A percentile compares a stretch with the other conserved stretches of the same genome.
Evolutionary conservation across 1,140 invertebrate genomes (phyloP).

Genomic region (Reticulitermes speratus): DNA sequence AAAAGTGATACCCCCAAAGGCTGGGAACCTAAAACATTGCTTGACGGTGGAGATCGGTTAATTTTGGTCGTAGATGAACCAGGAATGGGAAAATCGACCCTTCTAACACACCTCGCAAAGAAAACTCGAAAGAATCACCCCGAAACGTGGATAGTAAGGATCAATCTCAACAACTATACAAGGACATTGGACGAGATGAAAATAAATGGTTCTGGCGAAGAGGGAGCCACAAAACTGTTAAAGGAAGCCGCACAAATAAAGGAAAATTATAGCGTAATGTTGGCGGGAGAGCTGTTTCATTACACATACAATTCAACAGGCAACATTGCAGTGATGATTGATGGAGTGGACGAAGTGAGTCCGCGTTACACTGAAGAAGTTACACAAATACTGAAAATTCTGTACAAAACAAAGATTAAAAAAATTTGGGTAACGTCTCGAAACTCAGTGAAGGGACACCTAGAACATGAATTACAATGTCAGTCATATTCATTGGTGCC

Average conservation of each 20-base stretch:
- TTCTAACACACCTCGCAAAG: constrained; percentile 15
- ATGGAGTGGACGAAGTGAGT: constrained; percentile 36
- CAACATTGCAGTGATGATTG: constrained; percentile 26
- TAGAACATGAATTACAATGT: constrained; percentile 20
- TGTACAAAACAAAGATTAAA: constrained; percentile 25
- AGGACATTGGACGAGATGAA: constrained; percentile 7
- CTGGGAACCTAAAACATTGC: neutral
- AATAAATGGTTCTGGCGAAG: too few species aligned
- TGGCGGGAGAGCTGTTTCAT: constrained; percentile 16
- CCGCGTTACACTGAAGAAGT: too few species aligned
- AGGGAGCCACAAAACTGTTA: constrained; percentile 2
- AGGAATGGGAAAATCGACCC: constrained; percentile 32
- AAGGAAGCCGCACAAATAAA: neutral
- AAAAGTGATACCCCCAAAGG: neutral
- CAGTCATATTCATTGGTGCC: neutral
- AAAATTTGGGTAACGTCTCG: constrained; percentile 30
- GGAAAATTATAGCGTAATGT: too few species aligned
- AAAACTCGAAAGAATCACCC: constrained; percentile 19
- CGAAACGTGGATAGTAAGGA: constrained; percentile 25
- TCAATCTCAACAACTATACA: constrained; percentile 30
- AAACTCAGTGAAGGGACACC: neutral
- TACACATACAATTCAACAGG: neutral
- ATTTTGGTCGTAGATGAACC: constrained; percentile 23
- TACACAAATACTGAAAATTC: constrained; percentile 4
- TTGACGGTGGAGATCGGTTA: neutral